These are phyloP conservation scores for Danaus chrysippus DNA, from an alignment of 2,888 invertebrate species.

Conservation along the genomic window DNA sequence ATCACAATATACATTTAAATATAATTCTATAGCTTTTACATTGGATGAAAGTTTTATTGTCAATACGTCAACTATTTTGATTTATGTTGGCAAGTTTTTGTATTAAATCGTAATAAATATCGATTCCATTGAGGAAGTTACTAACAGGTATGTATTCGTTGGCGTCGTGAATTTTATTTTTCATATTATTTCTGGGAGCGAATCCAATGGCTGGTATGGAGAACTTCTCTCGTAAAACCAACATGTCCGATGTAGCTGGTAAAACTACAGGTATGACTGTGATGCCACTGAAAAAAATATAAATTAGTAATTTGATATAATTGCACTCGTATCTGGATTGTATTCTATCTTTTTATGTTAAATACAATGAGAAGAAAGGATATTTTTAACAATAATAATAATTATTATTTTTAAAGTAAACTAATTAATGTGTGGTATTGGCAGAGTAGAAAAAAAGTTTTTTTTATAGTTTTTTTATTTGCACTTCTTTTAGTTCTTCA, in stretches of 20 bases:
- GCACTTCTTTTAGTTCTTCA: no score
- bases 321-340: not conserved
- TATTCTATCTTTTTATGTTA: no score
- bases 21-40: slow-evolving; percentile 45
- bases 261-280: slow-evolving; percentile 44
- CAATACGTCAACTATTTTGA: slow-evolving; percentile 14
- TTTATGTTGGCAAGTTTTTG: slow-evolving; percentile 37
- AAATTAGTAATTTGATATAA: not conserved
- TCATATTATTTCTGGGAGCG: slow-evolving; percentile 45
- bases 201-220: slow-evolving; percentile 60
- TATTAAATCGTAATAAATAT: slow-evolving; percentile 42
- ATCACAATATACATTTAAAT: slow-evolving; percentile 50
- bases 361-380: no score
- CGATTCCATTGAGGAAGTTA: slow-evolving; percentile 51
- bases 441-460: no score
- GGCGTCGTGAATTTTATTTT: slow-evolving; percentile 39
- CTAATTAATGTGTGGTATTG: no score
- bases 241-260: slow-evolving; percentile 56
- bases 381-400: no score
- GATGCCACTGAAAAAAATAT: slow-evolving; percentile 44
- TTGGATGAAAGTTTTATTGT: slow-evolving; percentile 30
- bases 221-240: slow-evolving; percentile 42
- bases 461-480: no score
- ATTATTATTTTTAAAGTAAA: no score
- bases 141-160: slow-evolving; percentile 53